These are phyloP conservation scores for Patiria pectinifera DNA, from an alignment of 53 echinoderm and acorn worm genomes.

Conservation along the genomic window DNA sequence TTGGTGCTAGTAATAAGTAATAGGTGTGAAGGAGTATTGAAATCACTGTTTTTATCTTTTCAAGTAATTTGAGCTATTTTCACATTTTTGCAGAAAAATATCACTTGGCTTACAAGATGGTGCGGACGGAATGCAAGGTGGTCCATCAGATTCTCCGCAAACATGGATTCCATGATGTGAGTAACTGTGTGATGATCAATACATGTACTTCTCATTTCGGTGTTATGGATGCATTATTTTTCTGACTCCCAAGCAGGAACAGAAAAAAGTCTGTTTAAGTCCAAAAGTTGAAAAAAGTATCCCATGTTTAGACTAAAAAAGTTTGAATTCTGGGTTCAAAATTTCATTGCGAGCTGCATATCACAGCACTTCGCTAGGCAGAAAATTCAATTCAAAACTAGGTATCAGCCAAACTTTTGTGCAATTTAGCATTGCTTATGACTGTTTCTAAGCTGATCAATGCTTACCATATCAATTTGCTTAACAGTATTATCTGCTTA, in stretches of 20 bases:
- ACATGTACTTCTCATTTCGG: background rate
- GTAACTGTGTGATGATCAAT: slow-evolving; percentile 2
- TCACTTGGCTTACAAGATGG: slow-evolving; percentile 95
- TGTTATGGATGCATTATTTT: background rate
- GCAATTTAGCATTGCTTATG: too few species aligned
- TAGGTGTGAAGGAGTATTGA: too few species aligned
- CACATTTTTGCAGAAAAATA: slow-evolving; percentile 73
- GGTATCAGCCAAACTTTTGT: too few species aligned
- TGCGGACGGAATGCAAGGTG: slow-evolving; percentile 94
- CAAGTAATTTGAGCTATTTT: background rate
- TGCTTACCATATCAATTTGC: too few species aligned
- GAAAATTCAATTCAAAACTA: too few species aligned
- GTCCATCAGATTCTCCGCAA: slow-evolving; percentile 92
- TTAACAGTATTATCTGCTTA: too few species aligned
- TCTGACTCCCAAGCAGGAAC: background rate
- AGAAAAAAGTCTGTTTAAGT: background rate
- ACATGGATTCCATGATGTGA: slow-evolving; percentile 97
- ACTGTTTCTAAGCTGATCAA: too few species aligned
- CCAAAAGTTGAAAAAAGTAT: background rate
- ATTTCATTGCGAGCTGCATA: too few species aligned
- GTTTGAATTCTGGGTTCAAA: too few species aligned
- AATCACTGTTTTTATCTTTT: background rate
- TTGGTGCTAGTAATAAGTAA: too few species aligned
- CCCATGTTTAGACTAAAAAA: too few species aligned
- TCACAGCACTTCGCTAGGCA: too few species aligned